Evolutionary conservation across 2,888 invertebrate genomes (phyloP), one percentile per base, ranked within the genome.

Genomic region (Agriopis aurantiaria): DNA sequence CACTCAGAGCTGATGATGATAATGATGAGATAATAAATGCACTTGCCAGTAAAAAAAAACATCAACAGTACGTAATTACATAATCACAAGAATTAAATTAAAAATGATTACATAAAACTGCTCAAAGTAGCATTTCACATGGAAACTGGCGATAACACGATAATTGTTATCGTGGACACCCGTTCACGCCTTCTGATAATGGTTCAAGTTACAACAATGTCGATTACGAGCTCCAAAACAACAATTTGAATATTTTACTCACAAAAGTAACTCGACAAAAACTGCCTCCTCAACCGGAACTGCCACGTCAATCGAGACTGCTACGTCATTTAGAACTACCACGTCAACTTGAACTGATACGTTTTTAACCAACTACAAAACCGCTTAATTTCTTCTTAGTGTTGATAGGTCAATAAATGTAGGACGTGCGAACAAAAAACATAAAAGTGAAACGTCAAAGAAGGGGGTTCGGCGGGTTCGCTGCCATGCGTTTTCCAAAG

Each of bases 401-500:
- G 23, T 33, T n/a, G 9, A 46, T 46, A 46, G 46, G 12, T 9
- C 46, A 33, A 14, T 46, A 46, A 46, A 58, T 46, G 46, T 45
- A 46, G 58, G 46, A 46, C 58, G 23, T n/a, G 46, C 17, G 17
- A 52, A 17, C 41, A 17, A 52, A 51, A 17, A 43, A 52, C 17
- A 41, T 61, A 61, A 61, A 59, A 49, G 53, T 49, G 45, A 8
- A 58, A 62, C 63, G 59, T 58, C 57, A 62, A 57, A 41, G 41
- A 51, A 56, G 51, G 46, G 56, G 65, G 62, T 57, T 62, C 57
- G 52, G 10, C 46, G 56, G 65, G 65, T 57, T 62, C 57, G 52
- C n/a, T 46, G 53, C 56, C 60, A 69, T 64, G 68, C 64, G 59
- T 69, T 69, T 60, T 45, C 51, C 46, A 65, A 69, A 62, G 61